Evolutionary conservation across 2,888 invertebrate species (phyloP).

Genomic region (Erannis defoliaria): DNA sequence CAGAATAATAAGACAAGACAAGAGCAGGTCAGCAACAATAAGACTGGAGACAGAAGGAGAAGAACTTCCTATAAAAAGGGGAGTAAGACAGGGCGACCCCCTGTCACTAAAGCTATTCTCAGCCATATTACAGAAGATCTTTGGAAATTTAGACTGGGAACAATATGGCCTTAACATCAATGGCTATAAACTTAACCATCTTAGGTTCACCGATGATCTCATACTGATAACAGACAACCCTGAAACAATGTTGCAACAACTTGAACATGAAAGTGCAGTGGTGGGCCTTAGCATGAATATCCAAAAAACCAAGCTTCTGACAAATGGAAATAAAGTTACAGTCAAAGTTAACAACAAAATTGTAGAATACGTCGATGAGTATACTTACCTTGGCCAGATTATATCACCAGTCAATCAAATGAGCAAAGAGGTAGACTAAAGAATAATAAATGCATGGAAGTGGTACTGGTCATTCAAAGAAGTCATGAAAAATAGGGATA

Average conservation of each 20-base stretch:
- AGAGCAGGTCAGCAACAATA: too few relatives aligned
- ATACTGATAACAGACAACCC: not conserved
- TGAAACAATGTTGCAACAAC: not conserved
- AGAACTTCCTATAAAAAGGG: not conserved
- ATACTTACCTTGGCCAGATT: slow-evolving; percentile 2
- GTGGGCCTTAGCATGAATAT: not conserved
- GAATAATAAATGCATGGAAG: too few relatives aligned
- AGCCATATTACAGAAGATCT: not conserved
- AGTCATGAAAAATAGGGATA: too few relatives aligned
- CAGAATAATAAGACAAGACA: too few relatives aligned
- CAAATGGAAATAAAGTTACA: not conserved
- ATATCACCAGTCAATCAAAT: too few relatives aligned
- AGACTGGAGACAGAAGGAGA: not conserved
- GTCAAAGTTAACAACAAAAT: not conserved
- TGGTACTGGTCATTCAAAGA: too few relatives aligned
- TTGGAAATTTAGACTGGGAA: not conserved
- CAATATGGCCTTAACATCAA: not conserved
- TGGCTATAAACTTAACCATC: not conserved
- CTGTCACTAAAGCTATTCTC: not conserved
- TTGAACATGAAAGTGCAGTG: not conserved
- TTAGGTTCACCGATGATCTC: not conserved
- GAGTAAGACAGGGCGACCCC: slow-evolving; percentile 2
- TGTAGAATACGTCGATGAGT: not conserved
- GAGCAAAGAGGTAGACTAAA: too few relatives aligned
- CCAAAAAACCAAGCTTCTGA: not conserved